phyloP scores from a whole-genome alignment of 2,113 vertebrate species.

The Neolamprologus brichardi region DNA sequence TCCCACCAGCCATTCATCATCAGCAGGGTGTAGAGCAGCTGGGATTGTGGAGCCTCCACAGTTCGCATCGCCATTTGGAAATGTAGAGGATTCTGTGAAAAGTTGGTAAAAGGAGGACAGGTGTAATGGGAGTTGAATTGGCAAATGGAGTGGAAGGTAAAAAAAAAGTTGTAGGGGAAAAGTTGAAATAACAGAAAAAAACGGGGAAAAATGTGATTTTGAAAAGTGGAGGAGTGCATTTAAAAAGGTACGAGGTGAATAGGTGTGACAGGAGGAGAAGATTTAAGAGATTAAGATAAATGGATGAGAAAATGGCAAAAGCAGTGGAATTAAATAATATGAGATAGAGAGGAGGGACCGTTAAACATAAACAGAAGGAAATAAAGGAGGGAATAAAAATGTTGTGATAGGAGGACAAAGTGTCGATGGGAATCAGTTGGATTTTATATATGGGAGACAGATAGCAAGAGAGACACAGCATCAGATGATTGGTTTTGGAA shows the following conservation, averaged over 20 bases:
- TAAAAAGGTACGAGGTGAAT: background rate
- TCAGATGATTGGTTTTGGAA: background rate
- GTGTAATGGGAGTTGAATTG: background rate
- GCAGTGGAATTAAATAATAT: background rate
- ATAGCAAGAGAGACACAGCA: background rate
- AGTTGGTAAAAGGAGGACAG: background rate
- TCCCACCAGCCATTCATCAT: conserved; percentile 96
- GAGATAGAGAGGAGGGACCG: background rate
- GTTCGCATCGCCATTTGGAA: conserved; percentile 91
- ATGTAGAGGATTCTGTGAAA: conserved; percentile 86
- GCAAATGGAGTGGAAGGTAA: background rate
- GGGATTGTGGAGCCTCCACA: conserved; percentile 68
- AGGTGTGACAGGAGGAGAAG: background rate
- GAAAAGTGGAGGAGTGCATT: background rate
- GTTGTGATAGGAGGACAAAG: background rate
- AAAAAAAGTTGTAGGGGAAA: background rate
- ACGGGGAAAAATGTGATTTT: background rate
- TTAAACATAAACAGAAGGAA: background rate
- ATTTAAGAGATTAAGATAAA: background rate
- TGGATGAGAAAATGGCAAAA: background rate
- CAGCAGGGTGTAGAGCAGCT: conserved; percentile 86
- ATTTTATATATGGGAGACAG: background rate
- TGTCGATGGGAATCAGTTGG: background rate
- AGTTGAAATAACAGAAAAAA: background rate
- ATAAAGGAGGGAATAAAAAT: background rate